Base-by-base conservation (phyloP, 2,797 vertebrate species). In the Poliocrania exsul region DNA sequence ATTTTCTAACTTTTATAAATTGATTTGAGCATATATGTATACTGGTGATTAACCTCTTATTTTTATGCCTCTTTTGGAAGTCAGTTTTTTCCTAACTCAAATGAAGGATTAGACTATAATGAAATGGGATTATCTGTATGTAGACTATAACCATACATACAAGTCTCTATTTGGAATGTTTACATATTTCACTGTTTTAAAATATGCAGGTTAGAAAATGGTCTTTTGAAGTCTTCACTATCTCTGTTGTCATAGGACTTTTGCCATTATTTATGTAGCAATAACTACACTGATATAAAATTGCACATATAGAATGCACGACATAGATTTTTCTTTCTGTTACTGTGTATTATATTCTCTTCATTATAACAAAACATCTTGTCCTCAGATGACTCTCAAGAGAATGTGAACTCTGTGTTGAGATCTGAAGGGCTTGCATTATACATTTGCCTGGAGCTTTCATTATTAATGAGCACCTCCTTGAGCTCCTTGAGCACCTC, bases 401-500 rank as follows among this genome's bases (percentile, higher is more conserved):
- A 96, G 94, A 92, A 93, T 47, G 49, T 78, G 95, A 94, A 82
- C 85, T 77, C 58, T 81, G 65, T 94, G 64, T 44, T 88, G 79
- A 81, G 80, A 97, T 95, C 93, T 93, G 71, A 92, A 89, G 71
- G 69, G 65, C 51, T 93, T 97, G 92, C 86, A 97, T 97, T 96
- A 95, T 96, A 91, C 78, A 95, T 97, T 92, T 92, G 80, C 79
- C 60, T 58, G 86, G 81, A 89, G 75, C 84, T 93, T 97, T 88
- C 86, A 95, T 95, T 97, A 97, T 97, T 97, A 86, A 96, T 97
- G n/a, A n/a, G n/a, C n/a, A n/a, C n/a, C n/a, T n/a, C n/a, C n/a
- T n/a, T n/a, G n/a, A n/a, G n/a, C 87, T 92, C 86, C 93, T 95
- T 81, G 78, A 94, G 85, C 94, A 94, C 83, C 77, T 90, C 82